Evolutionary conservation across 2,113 vertebrate species (phyloP).

Genomic region (Bambusicola thoracicus): DNA sequence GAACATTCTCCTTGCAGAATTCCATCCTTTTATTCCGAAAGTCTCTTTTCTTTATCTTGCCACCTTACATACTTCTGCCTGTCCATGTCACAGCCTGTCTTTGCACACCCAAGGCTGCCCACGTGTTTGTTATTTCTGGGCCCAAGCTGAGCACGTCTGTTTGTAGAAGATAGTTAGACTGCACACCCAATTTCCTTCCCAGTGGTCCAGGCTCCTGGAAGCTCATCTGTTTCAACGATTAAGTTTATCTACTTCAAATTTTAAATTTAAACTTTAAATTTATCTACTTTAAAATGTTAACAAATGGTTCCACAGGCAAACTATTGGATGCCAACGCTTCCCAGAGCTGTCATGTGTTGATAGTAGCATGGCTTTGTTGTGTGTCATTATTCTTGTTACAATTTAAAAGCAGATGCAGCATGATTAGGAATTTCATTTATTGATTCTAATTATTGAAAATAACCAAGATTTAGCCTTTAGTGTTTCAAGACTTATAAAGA

Average conservation of each 20-base stretch:
- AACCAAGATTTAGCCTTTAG: background rate
- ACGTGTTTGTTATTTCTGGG: constrained; percentile 22
- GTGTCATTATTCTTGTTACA: background rate
- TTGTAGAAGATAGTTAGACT: constrained; percentile 1
- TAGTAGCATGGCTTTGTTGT: background rate
- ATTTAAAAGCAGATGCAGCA: background rate
- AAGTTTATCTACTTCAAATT: background rate
- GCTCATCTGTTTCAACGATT: background rate
- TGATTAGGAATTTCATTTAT: background rate
- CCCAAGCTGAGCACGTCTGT: constrained; percentile 8
- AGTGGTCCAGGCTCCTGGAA: background rate
- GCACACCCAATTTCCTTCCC: background rate
- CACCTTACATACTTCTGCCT: background rate
- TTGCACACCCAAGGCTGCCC: background rate
- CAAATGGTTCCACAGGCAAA: background rate
- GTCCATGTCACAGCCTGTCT: background rate
- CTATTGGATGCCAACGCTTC: background rate
- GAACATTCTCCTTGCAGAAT: background rate
- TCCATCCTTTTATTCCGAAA: background rate
- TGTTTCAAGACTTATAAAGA: background rate
- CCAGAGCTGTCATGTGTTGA: background rate
- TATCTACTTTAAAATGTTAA: background rate
- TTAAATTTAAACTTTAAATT: no score
- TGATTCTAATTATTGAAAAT: background rate
- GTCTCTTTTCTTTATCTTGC: background rate